Conservation (phyloP, 2,888 invertebrate genomes). For the Fragum whitleyi region DNA sequence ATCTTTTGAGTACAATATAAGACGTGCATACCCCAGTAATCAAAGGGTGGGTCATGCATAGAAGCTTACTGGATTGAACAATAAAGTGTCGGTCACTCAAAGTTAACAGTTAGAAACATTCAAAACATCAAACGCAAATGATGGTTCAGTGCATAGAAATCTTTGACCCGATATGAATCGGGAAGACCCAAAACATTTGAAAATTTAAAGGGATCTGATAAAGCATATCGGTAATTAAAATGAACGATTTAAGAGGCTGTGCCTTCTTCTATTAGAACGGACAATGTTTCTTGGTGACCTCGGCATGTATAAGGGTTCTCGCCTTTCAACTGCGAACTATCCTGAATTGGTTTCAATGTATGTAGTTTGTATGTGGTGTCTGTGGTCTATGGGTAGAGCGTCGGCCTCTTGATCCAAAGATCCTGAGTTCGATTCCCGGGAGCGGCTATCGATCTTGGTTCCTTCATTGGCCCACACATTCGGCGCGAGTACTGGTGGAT, state of each 20-base stretch:
- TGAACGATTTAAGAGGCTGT: not conserved
- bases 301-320: too few relatives aligned
- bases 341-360: too few relatives aligned
- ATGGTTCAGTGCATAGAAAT: not conserved
- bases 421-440: too few relatives aligned
- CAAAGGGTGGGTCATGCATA: not conserved
- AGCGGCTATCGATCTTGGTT: too few relatives aligned
- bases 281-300: too few relatives aligned
- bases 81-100: constrained; percentile 11
- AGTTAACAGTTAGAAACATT: constrained; percentile 6
- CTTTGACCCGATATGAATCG: constrained; percentile 5
- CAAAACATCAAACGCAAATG: not conserved
- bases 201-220: constrained; percentile 1
- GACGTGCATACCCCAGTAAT: not conserved
- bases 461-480: too few relatives aligned
- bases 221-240: constrained; percentile 1
- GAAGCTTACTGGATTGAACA: not conserved
- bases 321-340: too few relatives aligned
- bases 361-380: too few relatives aligned
- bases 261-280: not conserved
- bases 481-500: too few relatives aligned
- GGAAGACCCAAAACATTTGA: not conserved
- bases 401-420: too few relatives aligned
- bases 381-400: too few relatives aligned
- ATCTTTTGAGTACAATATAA: not conserved